These are phyloP conservation scores for Chrosomus eos DNA, from an alignment of 2,797 vertebrate genomes.

Conservation along the genomic window DNA sequence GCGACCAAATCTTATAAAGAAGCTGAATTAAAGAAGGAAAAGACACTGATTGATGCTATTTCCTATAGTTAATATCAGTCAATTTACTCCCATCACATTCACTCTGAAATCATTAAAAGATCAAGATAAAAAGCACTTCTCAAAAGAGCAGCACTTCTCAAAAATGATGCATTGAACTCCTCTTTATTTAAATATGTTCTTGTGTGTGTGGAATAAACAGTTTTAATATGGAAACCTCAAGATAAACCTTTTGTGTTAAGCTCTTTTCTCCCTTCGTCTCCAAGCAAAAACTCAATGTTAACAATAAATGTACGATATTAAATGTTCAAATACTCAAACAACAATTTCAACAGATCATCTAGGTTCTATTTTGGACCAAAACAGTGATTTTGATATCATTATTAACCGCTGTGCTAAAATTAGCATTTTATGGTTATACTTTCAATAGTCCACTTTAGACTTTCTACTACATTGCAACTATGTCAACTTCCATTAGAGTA, in stretches of 20 bases:
- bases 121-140: background rate
- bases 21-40: background rate
- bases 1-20: background rate
- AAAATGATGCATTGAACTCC: background rate
- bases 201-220: background rate
- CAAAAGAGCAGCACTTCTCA: background rate
- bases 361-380: background rate
- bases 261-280: background rate
- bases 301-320: background rate
- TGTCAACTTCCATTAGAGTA: too few species aligned
- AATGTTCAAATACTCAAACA: background rate
- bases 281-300: background rate
- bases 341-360: background rate
- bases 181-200: background rate
- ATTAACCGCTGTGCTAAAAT: background rate
- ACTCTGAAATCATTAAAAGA: background rate
- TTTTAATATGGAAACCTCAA: conserved; percentile 8
- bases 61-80: background rate
- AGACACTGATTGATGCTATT: background rate
- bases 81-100: background rate
- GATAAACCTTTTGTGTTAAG: background rate
- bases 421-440: too few species aligned
- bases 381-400: background rate
- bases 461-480: too few species aligned
- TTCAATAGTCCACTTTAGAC: background rate